These are phyloP conservation scores for Hyperoplus lanceolatus DNA, from an alignment of 2,797 vertebrate genomes.

Conservation along the genomic window DNA sequence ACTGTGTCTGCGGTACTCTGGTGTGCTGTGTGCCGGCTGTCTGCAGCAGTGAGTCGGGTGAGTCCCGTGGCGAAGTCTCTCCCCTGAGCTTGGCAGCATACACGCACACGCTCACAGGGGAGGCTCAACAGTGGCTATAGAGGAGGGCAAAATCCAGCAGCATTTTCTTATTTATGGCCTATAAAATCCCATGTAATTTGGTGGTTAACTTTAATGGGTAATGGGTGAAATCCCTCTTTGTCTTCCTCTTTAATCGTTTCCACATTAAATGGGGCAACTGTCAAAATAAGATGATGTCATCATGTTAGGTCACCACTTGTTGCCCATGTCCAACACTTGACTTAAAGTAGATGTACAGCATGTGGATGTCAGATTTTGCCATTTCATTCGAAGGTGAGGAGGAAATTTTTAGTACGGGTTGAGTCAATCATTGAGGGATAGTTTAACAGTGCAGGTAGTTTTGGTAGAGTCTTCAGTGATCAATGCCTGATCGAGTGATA, in stretches of 20 bases:
- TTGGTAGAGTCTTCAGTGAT: constrained; percentile 45
- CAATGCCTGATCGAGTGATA: constrained; percentile 28
- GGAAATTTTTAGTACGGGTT: constrained; percentile 54
- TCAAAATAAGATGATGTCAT: constrained; percentile 82
- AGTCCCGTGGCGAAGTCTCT: constrained; percentile 68
- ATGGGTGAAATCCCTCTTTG: constrained; percentile 85
- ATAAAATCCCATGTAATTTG: constrained; percentile 85
- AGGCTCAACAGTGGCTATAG: constrained; percentile 74
- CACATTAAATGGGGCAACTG: constrained; percentile 81
- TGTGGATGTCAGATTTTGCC: constrained; percentile 20
- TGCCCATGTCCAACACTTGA: constrained; percentile 74
- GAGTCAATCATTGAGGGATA: constrained; percentile 45
- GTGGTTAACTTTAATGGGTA: constrained; percentile 84
- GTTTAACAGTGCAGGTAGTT: constrained; percentile 53
- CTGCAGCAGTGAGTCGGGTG: constrained; percentile 48
- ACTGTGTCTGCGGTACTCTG: constrained; percentile 30
- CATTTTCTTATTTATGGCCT: constrained; percentile 83
- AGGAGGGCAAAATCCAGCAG: constrained; percentile 77
- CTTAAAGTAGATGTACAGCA: constrained; percentile 45
- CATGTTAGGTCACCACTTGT: constrained; percentile 73
- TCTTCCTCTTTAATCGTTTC: constrained; percentile 82
- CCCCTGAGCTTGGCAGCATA: constrained; percentile 71
- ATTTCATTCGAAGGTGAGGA: constrained; percentile 24
- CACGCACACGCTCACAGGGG: constrained; percentile 57
- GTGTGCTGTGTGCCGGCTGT: constrained; percentile 37